Base-by-base conservation (phyloP, 2,888 invertebrate species). In the Marasmarcha lunaedactyla region DNA sequence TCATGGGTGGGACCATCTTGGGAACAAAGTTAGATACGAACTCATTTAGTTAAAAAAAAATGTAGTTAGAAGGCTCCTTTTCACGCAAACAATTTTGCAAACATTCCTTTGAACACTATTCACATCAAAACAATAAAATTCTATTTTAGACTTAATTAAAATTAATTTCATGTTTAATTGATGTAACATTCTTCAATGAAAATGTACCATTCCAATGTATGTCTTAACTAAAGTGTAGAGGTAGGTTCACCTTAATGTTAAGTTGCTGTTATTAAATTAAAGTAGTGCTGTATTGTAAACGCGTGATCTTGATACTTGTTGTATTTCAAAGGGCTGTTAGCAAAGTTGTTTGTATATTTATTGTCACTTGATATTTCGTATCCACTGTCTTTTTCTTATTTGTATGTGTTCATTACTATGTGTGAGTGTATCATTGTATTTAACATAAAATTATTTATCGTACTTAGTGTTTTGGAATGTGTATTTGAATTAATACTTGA, bases 1-100 rank as follows among this genome's bases (percentile, higher is more conserved):
- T 83, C 83, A 79, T 78, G 81, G 84, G 83, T 83, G 79, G 84
- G 84, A 84, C 84, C 84, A 84, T 71, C 68, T 68, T 63, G 84
- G 83, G 84, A 84, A 81, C 84, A 83, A 84, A 74, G 64, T 77
- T 81, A 83, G 74, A 69, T 77, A 71, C 63, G 69, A 68, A 63
- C 20, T 61, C 72, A 71, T 69, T 74, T 78, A 79, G 76, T 62
- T 71, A 67, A 67, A 14, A 11, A 30, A n/a, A 2, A n/a, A 3
- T 56, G 55, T 67, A 66, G 67, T 69, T 65, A 64, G 71, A 65
- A 58, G 47, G 59, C 66, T 71, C 67, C 68, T 57, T 46, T 57
- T 3, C 66, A 41, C 45, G 46, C 59, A 49, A 57, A 59, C 66
- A 62, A 61, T 71, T 72, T 65, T 70, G 76, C 77, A 71, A 69